Conservation (phyloP, 2,113 vertebrate species). For the Alectura lathami region DNA sequence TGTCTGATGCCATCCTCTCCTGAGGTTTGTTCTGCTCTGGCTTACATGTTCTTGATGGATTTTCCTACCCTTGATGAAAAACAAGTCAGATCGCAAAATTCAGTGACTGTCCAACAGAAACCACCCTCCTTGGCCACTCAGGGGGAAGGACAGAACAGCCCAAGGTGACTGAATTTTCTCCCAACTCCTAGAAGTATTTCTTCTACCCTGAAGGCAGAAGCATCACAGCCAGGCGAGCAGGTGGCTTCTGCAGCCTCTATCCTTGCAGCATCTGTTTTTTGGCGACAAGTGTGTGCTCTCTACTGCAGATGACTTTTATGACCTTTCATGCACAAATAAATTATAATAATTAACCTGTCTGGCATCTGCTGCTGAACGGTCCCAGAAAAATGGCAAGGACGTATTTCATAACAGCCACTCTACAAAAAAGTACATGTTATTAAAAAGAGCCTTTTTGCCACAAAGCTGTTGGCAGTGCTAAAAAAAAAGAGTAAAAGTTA, state of each 20-base stretch:
- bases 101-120: background rate
- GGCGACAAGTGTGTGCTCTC: background rate
- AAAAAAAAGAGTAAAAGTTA: background rate
- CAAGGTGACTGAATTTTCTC: background rate
- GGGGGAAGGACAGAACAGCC: background rate
- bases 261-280: conserved; percentile 12
- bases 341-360: conserved; percentile 60
- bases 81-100: background rate
- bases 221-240: background rate
- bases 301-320: background rate
- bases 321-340: conserved; percentile 47
- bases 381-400: conserved; percentile 27
- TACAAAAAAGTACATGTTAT: background rate
- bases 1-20: background rate
- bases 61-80: background rate
- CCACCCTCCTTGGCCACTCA: background rate
- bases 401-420: conserved; percentile 2
- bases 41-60: background rate
- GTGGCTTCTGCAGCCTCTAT: background rate
- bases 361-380: conserved; percentile 1
- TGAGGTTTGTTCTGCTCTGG: background rate
- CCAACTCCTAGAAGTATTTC: background rate
- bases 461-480: background rate
- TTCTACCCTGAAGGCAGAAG: background rate
- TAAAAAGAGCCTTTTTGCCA: background rate